phyloP scores from a whole-genome alignment of 2,888 invertebrate genomes.

The Marasmarcha lunaedactyla region DNA sequence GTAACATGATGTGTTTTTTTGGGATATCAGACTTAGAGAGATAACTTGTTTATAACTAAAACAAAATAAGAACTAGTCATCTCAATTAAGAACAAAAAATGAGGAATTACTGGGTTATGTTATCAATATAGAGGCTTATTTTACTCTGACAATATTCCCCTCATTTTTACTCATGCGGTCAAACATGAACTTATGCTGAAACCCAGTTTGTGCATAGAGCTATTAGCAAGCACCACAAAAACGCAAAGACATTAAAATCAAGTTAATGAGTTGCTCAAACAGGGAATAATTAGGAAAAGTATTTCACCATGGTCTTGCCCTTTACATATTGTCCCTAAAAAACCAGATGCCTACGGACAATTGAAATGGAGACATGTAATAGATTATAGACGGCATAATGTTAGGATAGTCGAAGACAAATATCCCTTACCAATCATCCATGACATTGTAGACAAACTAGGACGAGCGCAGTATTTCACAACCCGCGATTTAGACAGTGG shows the following conservation, averaged over 20 bases:
- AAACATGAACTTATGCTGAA: conserved; percentile 22
- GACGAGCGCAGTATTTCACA: conserved; percentile 18
- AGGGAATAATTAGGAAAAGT: conserved; percentile 16
- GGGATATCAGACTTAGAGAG: background rate
- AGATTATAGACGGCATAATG: conserved; percentile 15
- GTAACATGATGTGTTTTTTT: too few relatives aligned
- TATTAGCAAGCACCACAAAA: conserved; percentile 16
- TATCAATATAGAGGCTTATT: conserved; percentile 21
- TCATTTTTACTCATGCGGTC: conserved; percentile 18
- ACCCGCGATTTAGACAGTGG: conserved; percentile 20
- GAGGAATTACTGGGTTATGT: conserved; percentile 14
- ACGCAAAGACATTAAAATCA: conserved; percentile 16
- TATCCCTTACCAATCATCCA: conserved; percentile 20
- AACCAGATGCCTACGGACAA: conserved; percentile 16
- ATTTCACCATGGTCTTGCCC: conserved; percentile 17
- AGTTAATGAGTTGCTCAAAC: conserved; percentile 14
- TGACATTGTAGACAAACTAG: conserved; percentile 18
- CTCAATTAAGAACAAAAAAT: conserved; percentile 20
- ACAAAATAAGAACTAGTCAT: conserved; percentile 9
- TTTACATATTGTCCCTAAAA: conserved; percentile 17
- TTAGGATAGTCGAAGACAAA: conserved; percentile 19
- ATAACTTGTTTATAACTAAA: conserved; percentile 3
- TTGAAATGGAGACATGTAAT: conserved; percentile 17
- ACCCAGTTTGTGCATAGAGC: conserved; percentile 15
- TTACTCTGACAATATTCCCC: conserved; percentile 17